These are phyloP conservation scores for Mormyrus proboscirostris DNA, from an alignment of 2,797 vertebrate genomes.

Conservation along the genomic window DNA sequence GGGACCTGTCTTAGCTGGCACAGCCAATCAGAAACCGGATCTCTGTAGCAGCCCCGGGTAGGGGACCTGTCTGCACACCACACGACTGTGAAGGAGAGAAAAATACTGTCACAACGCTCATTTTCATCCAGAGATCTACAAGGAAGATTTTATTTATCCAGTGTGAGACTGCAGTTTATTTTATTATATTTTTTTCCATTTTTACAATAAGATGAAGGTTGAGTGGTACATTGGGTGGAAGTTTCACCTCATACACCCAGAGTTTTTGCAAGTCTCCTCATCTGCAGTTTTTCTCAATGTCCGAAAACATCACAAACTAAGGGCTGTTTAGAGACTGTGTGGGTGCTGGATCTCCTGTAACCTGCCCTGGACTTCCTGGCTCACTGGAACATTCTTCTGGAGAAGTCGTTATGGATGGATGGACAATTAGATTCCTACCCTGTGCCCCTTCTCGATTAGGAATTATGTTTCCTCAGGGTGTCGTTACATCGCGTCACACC, in stretches of 20 bases:
- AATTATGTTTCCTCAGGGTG: neutral
- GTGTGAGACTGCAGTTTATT: neutral
- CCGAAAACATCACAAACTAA: neutral
- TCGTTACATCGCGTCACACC: neutral
- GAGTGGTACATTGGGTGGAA: neutral
- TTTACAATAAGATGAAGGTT: neutral
- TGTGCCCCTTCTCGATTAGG: neutral
- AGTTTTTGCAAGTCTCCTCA: neutral
- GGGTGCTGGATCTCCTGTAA: neutral
- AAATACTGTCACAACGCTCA: neutral
- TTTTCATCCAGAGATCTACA: neutral
- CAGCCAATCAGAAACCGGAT: neutral
- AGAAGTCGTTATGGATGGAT: neutral
- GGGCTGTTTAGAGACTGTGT: neutral
- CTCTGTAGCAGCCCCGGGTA: neutral
- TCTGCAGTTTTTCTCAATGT: neutral
- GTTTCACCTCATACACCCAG: neutral
- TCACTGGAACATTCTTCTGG: neutral
- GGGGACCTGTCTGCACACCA: neutral
- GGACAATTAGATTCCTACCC: neutral
- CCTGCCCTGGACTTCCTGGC: neutral
- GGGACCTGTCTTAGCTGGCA: neutral
- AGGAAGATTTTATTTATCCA: neutral
- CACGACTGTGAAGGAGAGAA: neutral
- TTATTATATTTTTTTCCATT: neutral